phyloP scores from a whole-genome alignment of 2,113 vertebrate genomes.

The Cyanoderma ruficeps region DNA sequence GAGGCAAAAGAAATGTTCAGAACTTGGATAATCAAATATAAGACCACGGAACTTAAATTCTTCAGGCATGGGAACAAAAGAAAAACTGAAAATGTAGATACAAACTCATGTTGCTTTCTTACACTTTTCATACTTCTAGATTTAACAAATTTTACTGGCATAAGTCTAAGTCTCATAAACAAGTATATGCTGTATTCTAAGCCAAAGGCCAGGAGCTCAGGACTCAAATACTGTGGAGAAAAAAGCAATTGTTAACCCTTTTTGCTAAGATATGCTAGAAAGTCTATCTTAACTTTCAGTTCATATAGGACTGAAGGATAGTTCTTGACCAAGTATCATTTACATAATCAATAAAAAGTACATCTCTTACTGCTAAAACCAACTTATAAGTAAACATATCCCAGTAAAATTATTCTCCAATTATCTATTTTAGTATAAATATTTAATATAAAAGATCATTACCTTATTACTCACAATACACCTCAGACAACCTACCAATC shows the following conservation, averaged over 20 bases:
- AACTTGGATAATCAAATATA: neutral
- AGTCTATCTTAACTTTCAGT: neutral
- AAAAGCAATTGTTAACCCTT: neutral
- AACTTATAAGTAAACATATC: neutral
- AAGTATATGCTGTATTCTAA: neutral
- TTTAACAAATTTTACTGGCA: neutral
- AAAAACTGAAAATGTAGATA: neutral
- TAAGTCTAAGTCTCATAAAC: neutral
- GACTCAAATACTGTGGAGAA: neutral
- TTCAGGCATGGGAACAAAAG: neutral
- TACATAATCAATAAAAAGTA: neutral
- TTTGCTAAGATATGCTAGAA: neutral
- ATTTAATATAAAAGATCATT: neutral
- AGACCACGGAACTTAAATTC: neutral
- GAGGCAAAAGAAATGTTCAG: neutral
- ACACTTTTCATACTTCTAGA: neutral
- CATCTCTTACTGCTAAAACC: neutral
- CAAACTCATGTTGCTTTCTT: neutral
- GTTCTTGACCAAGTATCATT: neutral
- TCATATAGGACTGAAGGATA: neutral
- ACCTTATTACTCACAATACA: neutral
- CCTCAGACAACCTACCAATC: conserved; percentile 78
- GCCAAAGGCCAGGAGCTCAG: neutral
- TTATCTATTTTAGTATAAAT: neutral
- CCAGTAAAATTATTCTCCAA: neutral